These are phyloP conservation scores for Butorides virescens DNA, from an alignment of 2,113 vertebrate genomes.

Conservation along the genomic window DNA sequence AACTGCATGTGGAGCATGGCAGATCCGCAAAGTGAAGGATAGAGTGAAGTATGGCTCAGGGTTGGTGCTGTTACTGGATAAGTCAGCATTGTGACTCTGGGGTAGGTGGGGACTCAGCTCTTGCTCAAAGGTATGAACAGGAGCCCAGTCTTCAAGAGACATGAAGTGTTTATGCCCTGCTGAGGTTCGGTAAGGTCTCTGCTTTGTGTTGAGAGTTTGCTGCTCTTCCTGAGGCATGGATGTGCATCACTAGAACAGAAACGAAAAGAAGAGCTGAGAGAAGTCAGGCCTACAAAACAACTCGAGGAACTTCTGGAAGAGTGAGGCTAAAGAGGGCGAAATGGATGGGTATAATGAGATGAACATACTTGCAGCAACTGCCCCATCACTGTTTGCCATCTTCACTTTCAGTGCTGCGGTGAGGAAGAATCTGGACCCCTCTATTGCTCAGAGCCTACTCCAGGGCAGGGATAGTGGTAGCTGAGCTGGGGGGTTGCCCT, in stretches of 20 bases:
- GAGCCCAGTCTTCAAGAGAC: background rate
- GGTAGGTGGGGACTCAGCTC: background rate
- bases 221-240: background rate
- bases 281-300: background rate
- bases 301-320: background rate
- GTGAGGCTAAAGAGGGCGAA: background rate
- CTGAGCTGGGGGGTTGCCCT: background rate
- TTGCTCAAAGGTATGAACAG: background rate
- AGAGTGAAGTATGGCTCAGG: background rate
- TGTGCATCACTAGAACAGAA: background rate
- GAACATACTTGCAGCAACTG: background rate
- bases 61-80: background rate
- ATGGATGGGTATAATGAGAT: background rate
- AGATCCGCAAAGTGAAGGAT: background rate
- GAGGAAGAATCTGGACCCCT: background rate
- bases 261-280: background rate
- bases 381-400: background rate
- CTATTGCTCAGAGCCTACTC: rapidly evolving
- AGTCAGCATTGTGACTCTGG: background rate
- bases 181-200: background rate
- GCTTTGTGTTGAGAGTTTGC: background rate
- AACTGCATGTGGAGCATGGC: background rate
- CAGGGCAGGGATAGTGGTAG: background rate
- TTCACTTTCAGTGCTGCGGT: background rate
- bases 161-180: background rate